Base-by-base conservation (phyloP, 2,113 vertebrate genomes). In the Calidris pygmaea region DNA sequence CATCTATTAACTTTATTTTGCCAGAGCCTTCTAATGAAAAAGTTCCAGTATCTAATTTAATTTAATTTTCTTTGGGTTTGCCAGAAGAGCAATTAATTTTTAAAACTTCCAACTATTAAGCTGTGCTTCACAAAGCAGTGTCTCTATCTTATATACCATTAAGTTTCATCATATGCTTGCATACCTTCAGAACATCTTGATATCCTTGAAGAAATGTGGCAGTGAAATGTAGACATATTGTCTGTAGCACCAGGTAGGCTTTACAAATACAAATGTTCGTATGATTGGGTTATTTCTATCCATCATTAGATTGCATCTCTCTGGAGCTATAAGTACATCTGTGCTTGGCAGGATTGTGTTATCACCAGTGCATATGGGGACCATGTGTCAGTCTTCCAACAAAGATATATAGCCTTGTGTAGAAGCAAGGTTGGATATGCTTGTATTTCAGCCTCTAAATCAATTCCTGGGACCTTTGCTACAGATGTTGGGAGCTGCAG, bases 71-170 rank as follows among this genome's bases (percentile, higher is more conserved):
- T 91, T 76, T 93, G 59, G 29, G 84, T 95, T 97, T 98, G 97
- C 98, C 98, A 98, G 92, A 97, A 96, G 34, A 97, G 63, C 97
- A 98, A 97, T 98, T 98, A 98, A 97, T 97, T 97, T 97, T 97
- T 97, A 83, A 95, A 98, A 96, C 91, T 96, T 96, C 82, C 75
- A 92, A 43, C 56, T 88, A 83, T 93, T 82, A 97, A 95, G 82
- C 56, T 97, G 90, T 96, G 53, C 93, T 97, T 96, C 55, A 65
- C 80, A 96, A 97, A 97, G 89, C 88, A 95, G 68, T 95, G 85
- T 96, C 66, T 92, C 52, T 90, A 50, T 94, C 88, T 97, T 95
- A 65, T n/a, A 62, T 97, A 78, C 91, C 93, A 95, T 97, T 97
- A 96, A 95, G 95, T 97, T 97, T 89, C 83, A 97, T 97, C 87